Conservation (phyloP, 2,113 vertebrate genomes). For the Symphodus melops region DNA sequence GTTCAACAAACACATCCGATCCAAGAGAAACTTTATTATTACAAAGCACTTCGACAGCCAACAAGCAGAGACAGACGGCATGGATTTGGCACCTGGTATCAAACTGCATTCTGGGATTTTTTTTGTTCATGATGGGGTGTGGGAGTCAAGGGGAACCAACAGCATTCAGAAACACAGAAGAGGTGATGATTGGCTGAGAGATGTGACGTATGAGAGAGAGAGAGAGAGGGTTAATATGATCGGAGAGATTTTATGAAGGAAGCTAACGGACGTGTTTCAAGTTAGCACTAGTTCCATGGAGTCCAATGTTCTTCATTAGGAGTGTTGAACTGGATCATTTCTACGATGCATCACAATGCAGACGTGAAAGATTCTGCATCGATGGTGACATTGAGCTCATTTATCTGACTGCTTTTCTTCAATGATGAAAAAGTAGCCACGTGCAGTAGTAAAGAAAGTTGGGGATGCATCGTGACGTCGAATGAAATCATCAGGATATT, state of each 20-base stretch:
- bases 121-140: background rate
- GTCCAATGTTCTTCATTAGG: too few species aligned
- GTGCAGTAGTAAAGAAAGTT: too few species aligned
- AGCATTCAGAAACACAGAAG: slow-evolving; percentile 25
- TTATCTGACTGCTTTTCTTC: too few species aligned
- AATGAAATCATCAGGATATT: too few species aligned
- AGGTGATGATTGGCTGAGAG: slow-evolving; percentile 27
- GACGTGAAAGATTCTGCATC: too few species aligned
- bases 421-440: too few species aligned
- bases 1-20: background rate
- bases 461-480: too few species aligned
- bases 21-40: slow-evolving; percentile 61
- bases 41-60: slow-evolving; percentile 51
- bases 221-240: background rate
- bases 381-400: too few species aligned
- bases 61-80: slow-evolving; percentile 16
- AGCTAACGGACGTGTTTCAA: background rate
- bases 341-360: too few species aligned
- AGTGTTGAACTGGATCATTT: too few species aligned
- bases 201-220: slow-evolving; percentile 23
- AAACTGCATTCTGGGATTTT: slow-evolving; percentile 48
- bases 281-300: too few species aligned
- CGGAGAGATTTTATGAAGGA: slow-evolving; percentile 33
- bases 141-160: background rate
- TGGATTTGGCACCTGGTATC: slow-evolving; percentile 49